Percentiles rank a stretch among this genome's conserved stretches.
Evolutionary conservation across 1,140 invertebrate genomes (phyloP).

Genomic region (Papilio glaucus): DNA sequence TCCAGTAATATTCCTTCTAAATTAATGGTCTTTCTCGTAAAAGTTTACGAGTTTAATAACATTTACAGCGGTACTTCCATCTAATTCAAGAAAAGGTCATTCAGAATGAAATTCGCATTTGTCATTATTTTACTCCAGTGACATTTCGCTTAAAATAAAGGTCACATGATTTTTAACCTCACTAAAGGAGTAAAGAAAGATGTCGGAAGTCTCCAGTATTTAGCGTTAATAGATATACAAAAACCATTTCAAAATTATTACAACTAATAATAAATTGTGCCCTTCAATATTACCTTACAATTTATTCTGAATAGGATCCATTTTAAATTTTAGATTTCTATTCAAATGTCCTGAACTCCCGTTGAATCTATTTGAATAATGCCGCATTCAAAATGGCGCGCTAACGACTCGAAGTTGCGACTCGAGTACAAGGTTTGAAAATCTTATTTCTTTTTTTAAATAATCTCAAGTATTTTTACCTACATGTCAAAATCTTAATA

Average conservation of each 20-base stretch:
- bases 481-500: too few species aligned
- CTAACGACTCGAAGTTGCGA: conserved; percentile 16
- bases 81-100: not conserved
- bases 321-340: conserved; percentile 24
- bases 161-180: too few species aligned
- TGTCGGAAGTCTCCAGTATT: not conserved
- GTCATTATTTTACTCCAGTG: too few species aligned
- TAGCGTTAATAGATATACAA: not conserved
- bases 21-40: conserved; percentile 9
- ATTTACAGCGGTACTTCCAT: not conserved
- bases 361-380: conserved; percentile 23
- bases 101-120: too few species aligned
- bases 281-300: conserved; percentile 4
- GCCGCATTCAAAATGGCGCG: conserved; percentile 23
- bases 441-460: not conserved
- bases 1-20: not conserved
- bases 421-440: conserved; percentile 7
- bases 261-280: not conserved
- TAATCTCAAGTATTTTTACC: not conserved
- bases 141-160: too few species aligned
- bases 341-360: conserved; percentile 16
- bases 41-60: conserved; percentile 12
- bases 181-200: too few species aligned
- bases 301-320: conserved; percentile 18
- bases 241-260: not conserved